A percentile compares a stretch with the other conserved stretches of the same genome.
Conservation (phyloP, 2,888 invertebrate genomes). For the Cartodere bifasciata region DNA sequence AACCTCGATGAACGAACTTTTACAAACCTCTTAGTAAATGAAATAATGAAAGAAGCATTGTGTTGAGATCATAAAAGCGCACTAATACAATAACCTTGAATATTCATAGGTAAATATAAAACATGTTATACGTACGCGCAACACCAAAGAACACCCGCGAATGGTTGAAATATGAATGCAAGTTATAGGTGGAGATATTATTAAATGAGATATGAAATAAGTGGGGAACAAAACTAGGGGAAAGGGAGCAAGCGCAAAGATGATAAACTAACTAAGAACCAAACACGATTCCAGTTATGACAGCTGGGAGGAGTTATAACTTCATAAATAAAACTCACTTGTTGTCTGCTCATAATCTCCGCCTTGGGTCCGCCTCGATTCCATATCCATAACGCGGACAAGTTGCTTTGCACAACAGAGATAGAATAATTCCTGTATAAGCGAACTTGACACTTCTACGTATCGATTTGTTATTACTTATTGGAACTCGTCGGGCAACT, state of each 20-base stretch:
- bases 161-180: slow-evolving; percentile 31
- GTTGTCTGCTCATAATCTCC: slow-evolving; percentile 47
- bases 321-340: slow-evolving; percentile 62
- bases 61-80: no score
- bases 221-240: slow-evolving; percentile 25
- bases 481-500: slow-evolving; percentile 10
- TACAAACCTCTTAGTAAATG: no score
- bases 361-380: slow-evolving; percentile 36
- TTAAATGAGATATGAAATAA: no score
- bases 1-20: no score
- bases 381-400: slow-evolving; percentile 31
- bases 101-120: no score
- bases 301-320: slow-evolving; percentile 52
- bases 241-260: slow-evolving; percentile 33
- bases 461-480: slow-evolving; percentile 18
- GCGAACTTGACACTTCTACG: slow-evolving; percentile 13
- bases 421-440: slow-evolving; percentile 5
- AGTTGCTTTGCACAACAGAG: slow-evolving; percentile 9
- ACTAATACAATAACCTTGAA: no score
- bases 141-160: no score
- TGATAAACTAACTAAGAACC: slow-evolving; percentile 39
- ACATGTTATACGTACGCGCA: no score
- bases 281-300: slow-evolving; percentile 56
- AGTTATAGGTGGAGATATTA: slow-evolving; percentile 23
- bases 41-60: no score